Conservation (phyloP, 2,797 vertebrate genomes). For the Mus caroli region DNA sequence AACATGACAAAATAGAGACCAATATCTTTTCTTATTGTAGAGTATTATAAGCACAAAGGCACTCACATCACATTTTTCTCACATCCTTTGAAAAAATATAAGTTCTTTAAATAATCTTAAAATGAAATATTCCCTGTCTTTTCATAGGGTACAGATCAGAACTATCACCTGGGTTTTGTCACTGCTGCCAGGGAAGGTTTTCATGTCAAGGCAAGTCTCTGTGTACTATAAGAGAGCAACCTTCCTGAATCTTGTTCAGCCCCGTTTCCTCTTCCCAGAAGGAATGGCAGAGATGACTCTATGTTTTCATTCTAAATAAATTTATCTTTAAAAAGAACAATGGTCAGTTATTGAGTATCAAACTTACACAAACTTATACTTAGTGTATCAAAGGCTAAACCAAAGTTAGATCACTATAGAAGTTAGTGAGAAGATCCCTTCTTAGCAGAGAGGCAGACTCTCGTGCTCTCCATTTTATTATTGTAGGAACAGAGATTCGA, state of each 20-base stretch:
- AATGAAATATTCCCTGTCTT: neutral
- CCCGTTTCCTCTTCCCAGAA: neutral
- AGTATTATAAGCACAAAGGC: neutral
- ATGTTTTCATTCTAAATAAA: neutral
- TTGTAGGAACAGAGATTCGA: neutral
- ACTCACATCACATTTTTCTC: constrained; percentile 25
- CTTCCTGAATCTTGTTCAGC: neutral
- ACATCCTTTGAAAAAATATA: constrained; percentile 31
- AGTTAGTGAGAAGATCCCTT: neutral
- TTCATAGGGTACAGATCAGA: neutral
- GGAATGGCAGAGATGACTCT: neutral
- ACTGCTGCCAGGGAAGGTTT: neutral
- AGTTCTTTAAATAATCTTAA: constrained; percentile 49
- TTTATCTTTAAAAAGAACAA: neutral
- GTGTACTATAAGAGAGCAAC: neutral
- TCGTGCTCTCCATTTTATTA: neutral
- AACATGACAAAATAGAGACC: neutral
- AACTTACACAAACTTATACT: neutral
- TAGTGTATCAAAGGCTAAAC: neutral
- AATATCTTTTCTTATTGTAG: neutral
- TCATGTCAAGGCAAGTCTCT: neutral
- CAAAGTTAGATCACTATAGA: neutral
- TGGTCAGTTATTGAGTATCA: constrained; percentile 8
- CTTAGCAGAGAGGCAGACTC: neutral
- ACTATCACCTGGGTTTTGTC: neutral